phyloP scores from a whole-genome alignment of 2,797 vertebrate species.

The Hippoglossus hippoglossus region DNA sequence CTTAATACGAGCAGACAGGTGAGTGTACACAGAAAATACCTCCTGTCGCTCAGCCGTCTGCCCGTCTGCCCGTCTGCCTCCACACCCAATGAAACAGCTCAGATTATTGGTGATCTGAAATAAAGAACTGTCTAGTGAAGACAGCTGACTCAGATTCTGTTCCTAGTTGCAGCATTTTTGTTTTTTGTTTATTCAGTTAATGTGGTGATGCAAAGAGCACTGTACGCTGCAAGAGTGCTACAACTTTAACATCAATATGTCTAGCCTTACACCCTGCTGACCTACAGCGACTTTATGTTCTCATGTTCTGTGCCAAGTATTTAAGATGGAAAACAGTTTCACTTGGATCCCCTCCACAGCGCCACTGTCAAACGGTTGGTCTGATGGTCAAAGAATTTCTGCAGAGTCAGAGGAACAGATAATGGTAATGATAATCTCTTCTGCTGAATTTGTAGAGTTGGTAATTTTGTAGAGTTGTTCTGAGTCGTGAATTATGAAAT shows the following conservation, averaged over 20 bases:
- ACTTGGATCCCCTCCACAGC: too few relatives aligned
- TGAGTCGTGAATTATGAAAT: too few relatives aligned
- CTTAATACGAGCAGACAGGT: slow-evolving; percentile 61
- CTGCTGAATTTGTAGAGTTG: too few relatives aligned
- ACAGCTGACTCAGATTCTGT: neutral
- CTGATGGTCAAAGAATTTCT: too few relatives aligned
- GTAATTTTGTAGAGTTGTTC: too few relatives aligned
- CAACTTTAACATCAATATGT: slow-evolving; percentile 35
- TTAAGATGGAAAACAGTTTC: slow-evolving; percentile 16
- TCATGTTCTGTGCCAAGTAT: slow-evolving; percentile 29
- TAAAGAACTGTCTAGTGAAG: slow-evolving; percentile 11
- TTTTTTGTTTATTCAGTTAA: slow-evolving; percentile 4
- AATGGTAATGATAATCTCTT: too few relatives aligned
- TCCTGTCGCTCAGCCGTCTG: slow-evolving; percentile 49
- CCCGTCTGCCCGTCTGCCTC: slow-evolving; percentile 54
- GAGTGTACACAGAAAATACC: slow-evolving; percentile 48
- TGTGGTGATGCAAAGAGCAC: slow-evolving; percentile 1
- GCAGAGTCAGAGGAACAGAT: too few relatives aligned
- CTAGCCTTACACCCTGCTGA: slow-evolving; percentile 22
- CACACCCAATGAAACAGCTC: slow-evolving; percentile 41
- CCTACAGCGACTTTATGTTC: slow-evolving; percentile 19
- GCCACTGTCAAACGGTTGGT: too few relatives aligned
- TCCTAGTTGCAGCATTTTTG: neutral
- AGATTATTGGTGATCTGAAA: slow-evolving; percentile 37
- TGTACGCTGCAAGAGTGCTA: slow-evolving; percentile 8